phyloP scores from a whole-genome alignment of 2,797 vertebrate species.

The Rhabdophis nuchalis region DNA sequence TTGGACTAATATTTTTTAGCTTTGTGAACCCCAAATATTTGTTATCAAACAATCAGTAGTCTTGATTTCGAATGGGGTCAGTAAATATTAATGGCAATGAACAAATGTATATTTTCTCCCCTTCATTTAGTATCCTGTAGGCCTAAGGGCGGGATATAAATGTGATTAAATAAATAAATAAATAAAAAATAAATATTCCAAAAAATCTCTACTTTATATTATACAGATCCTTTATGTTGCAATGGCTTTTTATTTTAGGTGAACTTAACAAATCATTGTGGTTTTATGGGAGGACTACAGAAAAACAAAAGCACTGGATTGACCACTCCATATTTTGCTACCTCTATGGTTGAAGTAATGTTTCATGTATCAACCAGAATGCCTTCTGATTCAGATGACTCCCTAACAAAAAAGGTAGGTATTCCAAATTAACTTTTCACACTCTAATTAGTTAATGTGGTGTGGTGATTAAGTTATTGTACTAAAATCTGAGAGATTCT shows the following conservation, averaged over 20 bases:
- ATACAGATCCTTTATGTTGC: neutral
- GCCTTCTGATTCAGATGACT: constrained; percentile 96
- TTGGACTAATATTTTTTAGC: neutral
- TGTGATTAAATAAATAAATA: too few species aligned
- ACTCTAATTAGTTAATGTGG: neutral
- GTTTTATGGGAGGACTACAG: constrained; percentile 97
- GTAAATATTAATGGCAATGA: neutral
- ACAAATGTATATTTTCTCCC: neutral
- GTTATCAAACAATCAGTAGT: neutral
- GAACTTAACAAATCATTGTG: constrained; percentile 93
- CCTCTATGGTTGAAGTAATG: constrained; percentile 95
- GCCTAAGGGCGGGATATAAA: too few species aligned
- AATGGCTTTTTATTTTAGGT: constrained; percentile 73
- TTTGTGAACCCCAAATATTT: neutral
- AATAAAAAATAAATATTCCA: too few species aligned
- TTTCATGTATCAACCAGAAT: constrained; percentile 98
- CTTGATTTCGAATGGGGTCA: neutral
- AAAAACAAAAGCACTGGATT: constrained; percentile 94
- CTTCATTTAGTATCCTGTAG: neutral
- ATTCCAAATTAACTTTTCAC: constrained; percentile 19
- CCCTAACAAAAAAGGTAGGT: constrained; percentile 93
- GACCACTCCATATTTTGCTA: constrained; percentile 95
- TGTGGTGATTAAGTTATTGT: neutral
- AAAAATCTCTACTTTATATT: neutral
- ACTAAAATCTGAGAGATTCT: neutral